Conservation (phyloP, 2,113 vertebrate genomes). For the Terrapene triunguis region DNA sequence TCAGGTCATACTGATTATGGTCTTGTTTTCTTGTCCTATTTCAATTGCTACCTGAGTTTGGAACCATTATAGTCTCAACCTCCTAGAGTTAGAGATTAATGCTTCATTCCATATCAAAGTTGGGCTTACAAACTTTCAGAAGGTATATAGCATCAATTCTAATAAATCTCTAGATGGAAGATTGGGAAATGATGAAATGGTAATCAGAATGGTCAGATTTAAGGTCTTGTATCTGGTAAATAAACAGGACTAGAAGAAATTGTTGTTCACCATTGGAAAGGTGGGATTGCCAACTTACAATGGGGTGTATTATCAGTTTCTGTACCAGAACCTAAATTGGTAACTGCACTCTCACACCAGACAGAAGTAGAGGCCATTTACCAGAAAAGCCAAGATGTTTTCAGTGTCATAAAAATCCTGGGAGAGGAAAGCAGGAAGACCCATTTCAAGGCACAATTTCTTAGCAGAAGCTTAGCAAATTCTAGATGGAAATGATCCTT, state of each 20-base stretch:
- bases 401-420: background rate
- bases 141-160: background rate
- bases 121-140: background rate
- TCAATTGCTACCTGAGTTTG: background rate
- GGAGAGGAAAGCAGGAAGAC: background rate
- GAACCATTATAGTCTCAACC: background rate
- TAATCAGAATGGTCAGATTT: background rate
- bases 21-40: background rate
- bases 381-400: background rate
- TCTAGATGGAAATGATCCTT: background rate
- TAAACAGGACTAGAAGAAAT: background rate
- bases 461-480: background rate
- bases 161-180: background rate
- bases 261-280: background rate
- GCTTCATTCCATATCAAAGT: slow-evolving; percentile 12
- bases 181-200: background rate
- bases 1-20: background rate
- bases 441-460: background rate
- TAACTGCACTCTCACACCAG: background rate
- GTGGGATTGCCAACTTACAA: background rate
- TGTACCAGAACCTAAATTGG: background rate
- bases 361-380: background rate
- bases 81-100: background rate
- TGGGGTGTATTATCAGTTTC: background rate
- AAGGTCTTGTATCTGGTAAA: background rate